phyloP scores from a whole-genome alignment of 2,797 vertebrate genomes.

The Natrix natrix region DNA sequence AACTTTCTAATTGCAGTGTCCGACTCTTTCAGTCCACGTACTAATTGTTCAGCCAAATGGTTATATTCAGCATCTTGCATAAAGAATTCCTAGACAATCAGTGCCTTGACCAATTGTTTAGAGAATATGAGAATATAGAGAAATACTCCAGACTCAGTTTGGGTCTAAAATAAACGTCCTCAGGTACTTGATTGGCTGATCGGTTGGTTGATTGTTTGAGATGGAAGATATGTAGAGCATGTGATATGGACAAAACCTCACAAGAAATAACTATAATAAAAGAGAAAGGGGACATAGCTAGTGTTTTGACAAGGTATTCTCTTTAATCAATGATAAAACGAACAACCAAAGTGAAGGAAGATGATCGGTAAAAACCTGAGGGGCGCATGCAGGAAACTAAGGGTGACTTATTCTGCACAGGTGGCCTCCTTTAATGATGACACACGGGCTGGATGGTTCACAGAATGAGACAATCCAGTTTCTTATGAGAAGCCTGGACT shows the following conservation, averaged over 20 bases:
- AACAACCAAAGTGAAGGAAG: constrained; percentile 2
- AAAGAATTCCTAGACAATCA: neutral
- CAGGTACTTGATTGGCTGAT: neutral
- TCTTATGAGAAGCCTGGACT: constrained; percentile 26
- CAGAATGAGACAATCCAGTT: constrained; percentile 31
- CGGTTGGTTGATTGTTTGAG: neutral
- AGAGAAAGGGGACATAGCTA: constrained; percentile 17
- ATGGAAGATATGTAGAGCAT: neutral
- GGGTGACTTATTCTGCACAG: constrained; percentile 13
- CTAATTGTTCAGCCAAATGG: neutral
- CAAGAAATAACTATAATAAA: constrained; percentile 4
- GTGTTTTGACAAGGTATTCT: constrained; percentile 23
- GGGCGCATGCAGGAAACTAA: constrained; percentile 12
- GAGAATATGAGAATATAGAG: neutral
- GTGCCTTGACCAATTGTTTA: neutral
- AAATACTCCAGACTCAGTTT: neutral
- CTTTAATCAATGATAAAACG: constrained; percentile 34
- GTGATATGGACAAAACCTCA: neutral
- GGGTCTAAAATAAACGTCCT: neutral
- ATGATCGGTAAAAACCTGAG: constrained; percentile 3
- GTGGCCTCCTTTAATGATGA: constrained; percentile 27
- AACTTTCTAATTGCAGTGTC: neutral
- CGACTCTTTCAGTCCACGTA: neutral
- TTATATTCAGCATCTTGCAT: neutral
- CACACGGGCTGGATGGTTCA: neutral